Percentiles rank a stretch among this genome's conserved stretches.
Conservation (phyloP, 2,888 invertebrate genomes). For the Dicyrtomina minuta region DNA sequence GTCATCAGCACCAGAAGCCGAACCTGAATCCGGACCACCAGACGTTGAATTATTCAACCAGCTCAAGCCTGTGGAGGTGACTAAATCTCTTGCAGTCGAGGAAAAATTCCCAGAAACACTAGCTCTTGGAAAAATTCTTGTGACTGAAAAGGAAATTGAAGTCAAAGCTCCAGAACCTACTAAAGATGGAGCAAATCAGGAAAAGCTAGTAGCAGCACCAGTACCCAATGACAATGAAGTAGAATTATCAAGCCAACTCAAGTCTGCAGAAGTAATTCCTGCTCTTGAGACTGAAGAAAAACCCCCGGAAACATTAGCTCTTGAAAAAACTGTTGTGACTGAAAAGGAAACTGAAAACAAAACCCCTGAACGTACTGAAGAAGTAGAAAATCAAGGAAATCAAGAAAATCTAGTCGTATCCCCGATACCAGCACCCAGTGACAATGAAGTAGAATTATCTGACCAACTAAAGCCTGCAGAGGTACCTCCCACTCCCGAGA, state of each 20-base stretch:
- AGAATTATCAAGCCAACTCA: not conserved
- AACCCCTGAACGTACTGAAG: no score
- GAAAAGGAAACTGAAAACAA: no score
- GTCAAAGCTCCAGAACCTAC: no score
- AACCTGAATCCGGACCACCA: not conserved
- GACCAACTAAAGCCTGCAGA: slow-evolving; percentile 8
- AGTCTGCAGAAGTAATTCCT: not conserved
- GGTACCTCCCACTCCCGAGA: not conserved
- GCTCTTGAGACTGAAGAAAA: not conserved
- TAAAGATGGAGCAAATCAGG: not conserved
- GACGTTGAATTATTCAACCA: slow-evolving; percentile 8
- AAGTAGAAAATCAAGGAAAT: no score
- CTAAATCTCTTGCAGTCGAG: not conserved
- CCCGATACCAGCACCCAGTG: not conserved
- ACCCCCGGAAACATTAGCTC: no score
- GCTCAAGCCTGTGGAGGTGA: slow-evolving; percentile 3
- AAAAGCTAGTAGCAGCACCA: not conserved
- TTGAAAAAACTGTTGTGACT: no score
- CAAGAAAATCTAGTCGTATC: not conserved
- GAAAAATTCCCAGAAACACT: slow-evolving; percentile 16
- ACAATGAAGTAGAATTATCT: not conserved
- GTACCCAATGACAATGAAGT: slow-evolving; percentile 12
- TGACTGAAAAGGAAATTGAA: slow-evolving; percentile 12
- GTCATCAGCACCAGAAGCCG: not conserved
- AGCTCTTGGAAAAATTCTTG: not conserved